Conservation (phyloP, 2,888 invertebrate genomes). For the Rosalia funebris region DNA sequence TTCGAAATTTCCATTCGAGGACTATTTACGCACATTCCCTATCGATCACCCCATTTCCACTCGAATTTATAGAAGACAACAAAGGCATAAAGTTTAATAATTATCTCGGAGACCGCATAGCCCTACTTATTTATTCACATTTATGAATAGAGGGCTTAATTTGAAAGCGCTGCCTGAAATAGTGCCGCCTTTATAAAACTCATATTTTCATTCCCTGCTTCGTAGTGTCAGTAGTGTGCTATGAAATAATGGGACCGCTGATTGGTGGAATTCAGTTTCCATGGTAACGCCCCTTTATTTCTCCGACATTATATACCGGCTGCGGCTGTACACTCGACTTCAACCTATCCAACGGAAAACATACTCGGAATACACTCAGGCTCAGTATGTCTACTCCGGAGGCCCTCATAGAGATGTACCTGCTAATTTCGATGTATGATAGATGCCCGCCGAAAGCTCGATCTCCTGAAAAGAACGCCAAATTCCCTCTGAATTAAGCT, state of each 20-base stretch:
- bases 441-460: too few relatives aligned
- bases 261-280: constrained; percentile 63
- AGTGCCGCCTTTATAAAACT: constrained; percentile 43
- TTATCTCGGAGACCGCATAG: constrained; percentile 11
- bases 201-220: constrained; percentile 49
- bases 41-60: constrained; percentile 16
- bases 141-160: constrained; percentile 32
- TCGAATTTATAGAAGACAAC: constrained; percentile 16
- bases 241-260: constrained; percentile 62
- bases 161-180: constrained; percentile 22
- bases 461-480: too few relatives aligned
- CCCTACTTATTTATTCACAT: constrained; percentile 18
- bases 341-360: constrained; percentile 17
- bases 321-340: constrained; percentile 26
- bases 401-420: too few relatives aligned
- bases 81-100: constrained; percentile 20
- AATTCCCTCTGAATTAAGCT: too few relatives aligned
- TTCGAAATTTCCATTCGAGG: constrained; percentile 19
- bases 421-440: too few relatives aligned
- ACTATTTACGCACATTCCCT: constrained; percentile 19
- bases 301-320: constrained; percentile 39
- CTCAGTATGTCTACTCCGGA: not conserved
- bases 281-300: constrained; percentile 61
- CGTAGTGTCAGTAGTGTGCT: constrained; percentile 52
- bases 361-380: constrained; percentile 22